Conservation (phyloP, 2,797 vertebrate genomes). For the Neostethus bicornis region DNA sequence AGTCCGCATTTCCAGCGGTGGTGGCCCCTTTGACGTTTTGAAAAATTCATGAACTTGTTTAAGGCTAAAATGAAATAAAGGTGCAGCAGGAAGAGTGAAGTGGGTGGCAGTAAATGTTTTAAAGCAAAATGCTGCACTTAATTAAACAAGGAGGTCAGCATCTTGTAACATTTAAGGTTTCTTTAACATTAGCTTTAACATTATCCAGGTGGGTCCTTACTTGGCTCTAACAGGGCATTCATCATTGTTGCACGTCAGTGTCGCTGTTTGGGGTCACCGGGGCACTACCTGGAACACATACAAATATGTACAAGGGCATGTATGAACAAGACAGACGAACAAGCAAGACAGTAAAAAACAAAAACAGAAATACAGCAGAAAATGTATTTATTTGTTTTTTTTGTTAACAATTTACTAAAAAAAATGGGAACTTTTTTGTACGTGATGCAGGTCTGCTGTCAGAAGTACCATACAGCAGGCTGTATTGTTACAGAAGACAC, state of each 20-base stretch:
- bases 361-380: constrained; percentile 21
- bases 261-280: constrained; percentile 66
- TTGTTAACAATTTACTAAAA: constrained; percentile 22
- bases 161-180: constrained; percentile 76
- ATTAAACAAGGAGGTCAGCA: constrained; percentile 76
- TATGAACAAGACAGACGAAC: constrained; percentile 3
- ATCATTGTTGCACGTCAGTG: constrained; percentile 69
- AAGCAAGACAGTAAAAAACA: constrained; percentile 14
- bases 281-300: constrained; percentile 50
- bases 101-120: constrained; percentile 72
- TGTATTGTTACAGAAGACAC: constrained; percentile 75
- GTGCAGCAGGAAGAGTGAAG: constrained; percentile 64
- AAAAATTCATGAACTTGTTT: constrained; percentile 52
- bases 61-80: constrained; percentile 57
- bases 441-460: constrained; percentile 58
- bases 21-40: constrained; percentile 26
- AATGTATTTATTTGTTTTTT: no score
- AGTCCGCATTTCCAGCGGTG: neutral
- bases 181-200: constrained; percentile 56
- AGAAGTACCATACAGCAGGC: constrained; percentile 62
- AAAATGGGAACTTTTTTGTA: constrained; percentile 31
- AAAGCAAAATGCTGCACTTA: constrained; percentile 74
- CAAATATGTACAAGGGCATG: constrained; percentile 7
- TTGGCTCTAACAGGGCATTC: constrained; percentile 66
- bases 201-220: constrained; percentile 73